phyloP scores from a whole-genome alignment of 2,113 vertebrate species.

The Apistogramma diplotaenia region DNA sequence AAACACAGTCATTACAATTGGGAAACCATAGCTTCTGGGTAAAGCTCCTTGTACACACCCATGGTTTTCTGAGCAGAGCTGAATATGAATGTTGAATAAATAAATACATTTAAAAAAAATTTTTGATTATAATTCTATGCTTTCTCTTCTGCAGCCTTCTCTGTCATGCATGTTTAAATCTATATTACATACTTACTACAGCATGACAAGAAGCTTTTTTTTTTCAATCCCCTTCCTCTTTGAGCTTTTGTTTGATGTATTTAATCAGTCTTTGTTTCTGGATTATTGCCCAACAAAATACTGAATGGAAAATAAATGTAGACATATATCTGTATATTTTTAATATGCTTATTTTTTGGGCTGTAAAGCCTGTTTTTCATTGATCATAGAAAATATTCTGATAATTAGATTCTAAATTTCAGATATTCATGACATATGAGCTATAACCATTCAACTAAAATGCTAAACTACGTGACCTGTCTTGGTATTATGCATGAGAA shows the following conservation, averaged over 20 bases:
- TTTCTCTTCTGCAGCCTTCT: neutral
- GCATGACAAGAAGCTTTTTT: neutral
- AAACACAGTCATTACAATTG: constrained; percentile 39
- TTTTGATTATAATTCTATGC: neutral
- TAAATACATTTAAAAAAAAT: neutral
- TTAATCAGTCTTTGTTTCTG: constrained; percentile 10
- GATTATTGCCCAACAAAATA: neutral
- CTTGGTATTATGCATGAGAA: constrained; percentile 30
- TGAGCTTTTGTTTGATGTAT: neutral
- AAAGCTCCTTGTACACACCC: constrained; percentile 18
- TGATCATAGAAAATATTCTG: neutral
- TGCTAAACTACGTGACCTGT: neutral
- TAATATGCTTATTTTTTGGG: neutral
- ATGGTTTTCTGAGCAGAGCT: constrained; percentile 4
- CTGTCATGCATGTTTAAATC: constrained; percentile 19
- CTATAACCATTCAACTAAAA: neutral
- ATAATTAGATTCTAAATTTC: neutral
- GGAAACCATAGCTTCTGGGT: constrained; percentile 10
- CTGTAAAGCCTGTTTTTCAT: neutral
- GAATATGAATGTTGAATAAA: constrained; percentile 11
- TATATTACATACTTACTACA: neutral
- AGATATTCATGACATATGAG: neutral
- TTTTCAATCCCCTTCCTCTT: neutral
- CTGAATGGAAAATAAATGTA: neutral
- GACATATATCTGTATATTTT: neutral